These are phyloP conservation scores for Micromussa lordhowensis DNA, from an alignment of 92 coral and sea anemone genomes.

Conservation along the genomic window DNA sequence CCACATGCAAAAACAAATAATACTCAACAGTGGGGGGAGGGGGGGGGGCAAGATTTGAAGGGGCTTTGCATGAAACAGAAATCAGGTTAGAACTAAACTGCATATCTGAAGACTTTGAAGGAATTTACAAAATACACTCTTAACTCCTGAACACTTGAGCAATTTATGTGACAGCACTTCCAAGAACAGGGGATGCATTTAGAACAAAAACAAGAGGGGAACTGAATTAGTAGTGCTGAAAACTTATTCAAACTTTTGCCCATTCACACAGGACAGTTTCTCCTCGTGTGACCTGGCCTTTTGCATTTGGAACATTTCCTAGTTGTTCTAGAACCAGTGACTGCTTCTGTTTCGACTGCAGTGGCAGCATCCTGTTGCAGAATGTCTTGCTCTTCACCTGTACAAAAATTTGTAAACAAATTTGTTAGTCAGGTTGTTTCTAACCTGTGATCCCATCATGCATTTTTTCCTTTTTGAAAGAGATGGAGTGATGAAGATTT, in stretches of 20 bases:
- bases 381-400: constrained; percentile 21
- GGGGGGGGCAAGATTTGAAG: no score
- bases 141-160: no score
- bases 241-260: neutral
- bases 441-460: no score
- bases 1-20: no score
- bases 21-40: no score
- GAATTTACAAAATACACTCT: no score
- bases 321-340: constrained; percentile 7
- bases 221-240: neutral
- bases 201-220: neutral
- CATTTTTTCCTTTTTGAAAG: no score
- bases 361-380: neutral
- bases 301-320: constrained; percentile 14
- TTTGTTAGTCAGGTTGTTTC: no score
- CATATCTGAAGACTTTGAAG: no score
- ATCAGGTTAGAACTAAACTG: no score
- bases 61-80: no score
- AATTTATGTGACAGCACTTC: neutral
- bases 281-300: constrained; percentile 22
- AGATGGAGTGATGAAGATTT: no score
- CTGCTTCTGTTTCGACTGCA: neutral
- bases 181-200: neutral
- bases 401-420: neutral
- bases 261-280: constrained; percentile 5